Evolutionary conservation across 2,888 invertebrate species (phyloP), one percentile per base, ranked within the genome.

Genomic region (Actias luna): DNA sequence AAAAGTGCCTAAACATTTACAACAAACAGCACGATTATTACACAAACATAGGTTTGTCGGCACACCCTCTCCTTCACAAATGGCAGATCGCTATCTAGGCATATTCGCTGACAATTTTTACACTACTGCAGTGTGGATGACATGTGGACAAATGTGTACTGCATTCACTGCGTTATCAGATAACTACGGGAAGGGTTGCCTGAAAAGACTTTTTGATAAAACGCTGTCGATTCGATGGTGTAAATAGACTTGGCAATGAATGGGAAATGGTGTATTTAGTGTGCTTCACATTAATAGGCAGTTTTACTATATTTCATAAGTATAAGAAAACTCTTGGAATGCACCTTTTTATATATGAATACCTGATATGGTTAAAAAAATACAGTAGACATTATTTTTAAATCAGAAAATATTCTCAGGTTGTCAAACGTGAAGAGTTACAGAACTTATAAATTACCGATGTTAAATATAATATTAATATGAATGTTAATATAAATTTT

Each of bases 51-150:
- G 52, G 36, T 42, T 36, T 62, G 64, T 66, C 50, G 78, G 79
- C 71, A 77, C 77, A 75, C 84, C 82, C 78, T 76, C 72, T 70
- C 73, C 70, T 72, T 70, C 78, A 76, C 85, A 88, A 89, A 90
- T 87, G 82, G 82, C 79, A 89, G 92, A 92, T 92, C 84, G 72
- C 85, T 87, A 92, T 92, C 92, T 88, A 83, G 83, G 71, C 80
- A 79, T 87, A 88, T 87, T 88, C 85, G 80, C 87, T 87, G 87
- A 85, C 91, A 87, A 90, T 92, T 92, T 92, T 91, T 89, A 88
- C 92, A 90, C 92, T 88, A 90, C 82, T 84, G 82, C 78, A 79
- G 84, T 87, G 86, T 85, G 87, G 84, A 84, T 86, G 87, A 87
- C 82, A 79, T 70, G 76, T 85, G 85, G 87, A 91, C 92, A 91